phyloP scores from a whole-genome alignment of 2,113 vertebrate species.

The Nothobranchius kuhntae region DNA sequence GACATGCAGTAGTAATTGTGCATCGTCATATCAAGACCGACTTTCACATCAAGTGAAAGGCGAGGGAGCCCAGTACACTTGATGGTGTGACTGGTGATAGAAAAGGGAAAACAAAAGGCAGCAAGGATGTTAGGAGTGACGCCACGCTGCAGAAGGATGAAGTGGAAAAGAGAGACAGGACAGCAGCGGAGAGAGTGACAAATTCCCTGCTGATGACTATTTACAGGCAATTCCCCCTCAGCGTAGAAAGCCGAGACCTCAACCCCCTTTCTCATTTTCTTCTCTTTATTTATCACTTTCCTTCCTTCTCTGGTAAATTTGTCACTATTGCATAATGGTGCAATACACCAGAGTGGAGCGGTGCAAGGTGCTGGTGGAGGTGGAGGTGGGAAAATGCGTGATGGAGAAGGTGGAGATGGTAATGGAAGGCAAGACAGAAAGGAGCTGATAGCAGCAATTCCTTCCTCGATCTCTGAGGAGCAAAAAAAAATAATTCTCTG shows the following conservation, averaged over 20 bases:
- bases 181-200: constrained; percentile 55
- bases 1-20: constrained; percentile 5
- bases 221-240: constrained; percentile 58
- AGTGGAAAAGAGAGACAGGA: constrained; percentile 25
- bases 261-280: constrained; percentile 55
- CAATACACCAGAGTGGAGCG: constrained; percentile 36
- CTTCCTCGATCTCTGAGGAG: constrained; percentile 44
- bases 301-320: constrained; percentile 55
- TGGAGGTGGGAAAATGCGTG: constrained; percentile 45
- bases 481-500: constrained; percentile 31
- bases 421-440: constrained; percentile 49
- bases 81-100: constrained; percentile 35
- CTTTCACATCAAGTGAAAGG: constrained; percentile 20
- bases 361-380: constrained; percentile 24
- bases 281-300: constrained; percentile 58
- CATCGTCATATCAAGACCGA: constrained; percentile 4
- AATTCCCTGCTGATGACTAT: constrained; percentile 65
- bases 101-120: constrained; percentile 29
- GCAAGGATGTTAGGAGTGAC: constrained; percentile 20
- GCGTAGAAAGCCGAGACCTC: constrained; percentile 29
- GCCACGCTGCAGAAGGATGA: constrained; percentile 15
- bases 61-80: constrained; percentile 10
- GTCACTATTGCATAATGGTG: constrained; percentile 75
- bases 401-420: constrained; percentile 43
- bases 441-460: constrained; percentile 54